Conservation (phyloP, 2,113 vertebrate genomes). For the Osmerus eperlanus region DNA sequence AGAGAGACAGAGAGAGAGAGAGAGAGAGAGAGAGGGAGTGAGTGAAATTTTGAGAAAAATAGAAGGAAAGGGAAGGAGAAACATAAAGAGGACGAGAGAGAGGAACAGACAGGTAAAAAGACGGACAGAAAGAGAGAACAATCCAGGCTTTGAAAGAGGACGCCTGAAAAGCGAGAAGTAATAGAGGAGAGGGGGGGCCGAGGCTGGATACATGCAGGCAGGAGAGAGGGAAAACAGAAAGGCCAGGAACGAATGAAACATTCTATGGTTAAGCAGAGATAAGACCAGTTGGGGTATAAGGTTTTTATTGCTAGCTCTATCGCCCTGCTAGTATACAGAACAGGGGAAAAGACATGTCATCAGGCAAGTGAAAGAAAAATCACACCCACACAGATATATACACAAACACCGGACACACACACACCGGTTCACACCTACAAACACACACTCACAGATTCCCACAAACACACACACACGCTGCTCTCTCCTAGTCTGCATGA, state of each 20-base stretch:
- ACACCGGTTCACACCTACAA: not conserved
- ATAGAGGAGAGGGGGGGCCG: not conserved
- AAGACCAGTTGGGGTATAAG: too few relatives aligned
- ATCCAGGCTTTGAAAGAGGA: not conserved
- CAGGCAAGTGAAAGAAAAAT: too few relatives aligned
- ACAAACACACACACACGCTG: conserved; percentile 5
- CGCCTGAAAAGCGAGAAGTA: too few relatives aligned
- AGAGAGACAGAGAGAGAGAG: conserved; percentile 6
- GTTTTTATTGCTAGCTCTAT: too few relatives aligned
- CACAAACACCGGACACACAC: conserved; percentile 1
- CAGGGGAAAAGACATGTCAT: too few relatives aligned
- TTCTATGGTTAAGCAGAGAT: too few relatives aligned
- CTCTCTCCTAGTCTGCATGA: conserved; percentile 9
- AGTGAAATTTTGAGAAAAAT: not conserved
- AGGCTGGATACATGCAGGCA: too few relatives aligned
- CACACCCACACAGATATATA: not conserved
- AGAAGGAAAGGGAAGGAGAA: not conserved
- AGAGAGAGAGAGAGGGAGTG: conserved; percentile 4
- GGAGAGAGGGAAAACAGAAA: conserved; percentile 20
- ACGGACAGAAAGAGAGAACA: conserved; percentile 1
- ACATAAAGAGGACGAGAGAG: not conserved
- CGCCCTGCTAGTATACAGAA: too few relatives aligned
- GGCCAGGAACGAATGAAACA: not conserved
- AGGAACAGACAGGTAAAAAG: not conserved
- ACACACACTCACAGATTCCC: not conserved